phyloP scores from a whole-genome alignment of 2,113 vertebrate genomes.

The Semnopithecus entellus region DNA sequence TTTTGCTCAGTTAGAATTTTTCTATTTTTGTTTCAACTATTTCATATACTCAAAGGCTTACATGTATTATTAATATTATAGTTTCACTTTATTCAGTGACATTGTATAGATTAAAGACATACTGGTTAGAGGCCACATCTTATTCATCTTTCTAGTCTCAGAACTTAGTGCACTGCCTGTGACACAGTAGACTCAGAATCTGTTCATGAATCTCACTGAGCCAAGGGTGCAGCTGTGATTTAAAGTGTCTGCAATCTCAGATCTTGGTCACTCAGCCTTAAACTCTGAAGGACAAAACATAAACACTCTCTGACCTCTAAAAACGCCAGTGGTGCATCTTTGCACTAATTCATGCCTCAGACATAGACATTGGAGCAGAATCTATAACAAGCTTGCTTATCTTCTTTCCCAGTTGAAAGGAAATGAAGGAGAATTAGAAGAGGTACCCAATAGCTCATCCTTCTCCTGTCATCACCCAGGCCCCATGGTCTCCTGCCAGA shows the following conservation, averaged over 20 bases:
- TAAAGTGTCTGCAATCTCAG: not conserved
- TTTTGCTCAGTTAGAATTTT: not conserved
- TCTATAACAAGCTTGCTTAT: not conserved
- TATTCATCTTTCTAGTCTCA: not conserved
- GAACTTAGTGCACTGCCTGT: not conserved
- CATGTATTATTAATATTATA: not conserved
- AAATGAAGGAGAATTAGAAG: not conserved
- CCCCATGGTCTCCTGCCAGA: not conserved
- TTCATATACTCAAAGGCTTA: not conserved
- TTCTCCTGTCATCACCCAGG: not conserved
- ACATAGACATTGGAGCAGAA: not conserved
- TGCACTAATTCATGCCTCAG: not conserved
- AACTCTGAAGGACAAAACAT: not conserved
- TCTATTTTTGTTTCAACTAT: not conserved
- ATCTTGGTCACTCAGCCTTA: not conserved
- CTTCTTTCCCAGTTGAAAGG: not conserved
- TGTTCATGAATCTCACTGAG: not conserved
- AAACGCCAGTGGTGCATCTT: not conserved
- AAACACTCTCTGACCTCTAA: not conserved
- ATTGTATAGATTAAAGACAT: not conserved
- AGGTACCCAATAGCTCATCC: not conserved
- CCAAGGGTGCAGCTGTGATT: not conserved
- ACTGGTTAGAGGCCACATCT: not conserved
- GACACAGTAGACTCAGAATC: not conserved
- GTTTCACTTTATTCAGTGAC: not conserved